These are phyloP conservation scores for Aphis gossypii DNA, from an alignment of 1,140 invertebrate genomes.

Conservation along the genomic window DNA sequence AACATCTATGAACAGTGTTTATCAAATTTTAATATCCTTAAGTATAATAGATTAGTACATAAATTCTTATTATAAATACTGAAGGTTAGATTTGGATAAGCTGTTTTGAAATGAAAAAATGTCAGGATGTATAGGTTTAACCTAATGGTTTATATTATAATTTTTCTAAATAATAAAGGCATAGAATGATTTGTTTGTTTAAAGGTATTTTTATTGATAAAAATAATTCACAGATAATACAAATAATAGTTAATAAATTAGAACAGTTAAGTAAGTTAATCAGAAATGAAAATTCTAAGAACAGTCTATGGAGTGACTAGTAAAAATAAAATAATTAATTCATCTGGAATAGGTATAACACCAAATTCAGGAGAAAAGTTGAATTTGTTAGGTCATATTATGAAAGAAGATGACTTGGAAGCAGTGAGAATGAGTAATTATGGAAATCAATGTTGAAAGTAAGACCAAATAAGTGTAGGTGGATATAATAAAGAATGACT, in stretches of 20 bases:
- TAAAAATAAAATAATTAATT: neutral
- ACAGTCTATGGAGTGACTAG: neutral
- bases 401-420: neutral
- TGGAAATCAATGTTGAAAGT: too few species aligned
- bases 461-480: too few species aligned
- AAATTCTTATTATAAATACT: neutral
- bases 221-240: neutral
- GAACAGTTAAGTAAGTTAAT: accelerated
- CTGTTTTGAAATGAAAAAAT: neutral
- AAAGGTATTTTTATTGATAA: neutral
- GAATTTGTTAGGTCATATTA: neutral
- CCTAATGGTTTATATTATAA: neutral
- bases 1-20: neutral
- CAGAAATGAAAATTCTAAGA: neutral
- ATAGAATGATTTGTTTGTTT: neutral
- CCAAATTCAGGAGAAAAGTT: neutral
- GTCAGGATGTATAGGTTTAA: neutral
- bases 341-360: neutral
- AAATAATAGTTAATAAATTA: neutral
- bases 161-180: neutral
- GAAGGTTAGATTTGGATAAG: neutral
- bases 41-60: neutral
- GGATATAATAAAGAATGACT: too few species aligned
- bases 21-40: neutral
- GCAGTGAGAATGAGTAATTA: too few species aligned